These are phyloP conservation scores for Eurystomus gularis DNA, from an alignment of 2,113 vertebrate genomes.

Conservation along the genomic window DNA sequence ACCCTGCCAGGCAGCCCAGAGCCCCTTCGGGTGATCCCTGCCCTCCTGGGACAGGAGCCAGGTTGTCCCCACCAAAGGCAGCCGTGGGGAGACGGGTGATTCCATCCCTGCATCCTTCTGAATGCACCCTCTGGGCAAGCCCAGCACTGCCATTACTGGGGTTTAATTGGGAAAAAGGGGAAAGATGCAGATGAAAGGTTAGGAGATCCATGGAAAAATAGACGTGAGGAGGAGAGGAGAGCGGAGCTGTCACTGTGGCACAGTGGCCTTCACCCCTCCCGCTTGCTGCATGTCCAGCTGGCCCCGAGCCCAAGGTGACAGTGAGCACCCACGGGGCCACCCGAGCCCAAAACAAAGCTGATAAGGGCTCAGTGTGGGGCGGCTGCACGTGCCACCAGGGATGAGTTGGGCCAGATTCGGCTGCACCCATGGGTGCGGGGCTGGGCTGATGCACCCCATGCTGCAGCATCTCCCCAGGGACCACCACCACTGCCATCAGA, in stretches of 20 bases:
- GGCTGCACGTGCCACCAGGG: background rate
- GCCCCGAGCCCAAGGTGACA: conserved; percentile 5
- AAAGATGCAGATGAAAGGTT: background rate
- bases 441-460: background rate
- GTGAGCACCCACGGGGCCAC: background rate
- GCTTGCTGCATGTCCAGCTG: background rate
- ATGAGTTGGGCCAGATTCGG: accelerated
- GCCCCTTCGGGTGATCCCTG: background rate
- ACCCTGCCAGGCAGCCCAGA: background rate
- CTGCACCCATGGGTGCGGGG: background rate
- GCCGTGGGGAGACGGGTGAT: no score
- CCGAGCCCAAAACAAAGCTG: background rate
- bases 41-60: background rate
- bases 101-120: background rate
- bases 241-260: accelerated
- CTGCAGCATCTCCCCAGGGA: background rate
- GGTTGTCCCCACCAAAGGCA: background rate
- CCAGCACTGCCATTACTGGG: background rate
- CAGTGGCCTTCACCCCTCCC: background rate
- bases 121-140: background rate
- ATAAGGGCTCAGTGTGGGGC: background rate
- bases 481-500: accelerated
- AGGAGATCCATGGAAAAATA: background rate
- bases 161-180: background rate
- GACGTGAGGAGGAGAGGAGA: background rate